Conservation (phyloP, 53 echinoderm and acorn worm species). For the Crossaster papposus region DNA sequence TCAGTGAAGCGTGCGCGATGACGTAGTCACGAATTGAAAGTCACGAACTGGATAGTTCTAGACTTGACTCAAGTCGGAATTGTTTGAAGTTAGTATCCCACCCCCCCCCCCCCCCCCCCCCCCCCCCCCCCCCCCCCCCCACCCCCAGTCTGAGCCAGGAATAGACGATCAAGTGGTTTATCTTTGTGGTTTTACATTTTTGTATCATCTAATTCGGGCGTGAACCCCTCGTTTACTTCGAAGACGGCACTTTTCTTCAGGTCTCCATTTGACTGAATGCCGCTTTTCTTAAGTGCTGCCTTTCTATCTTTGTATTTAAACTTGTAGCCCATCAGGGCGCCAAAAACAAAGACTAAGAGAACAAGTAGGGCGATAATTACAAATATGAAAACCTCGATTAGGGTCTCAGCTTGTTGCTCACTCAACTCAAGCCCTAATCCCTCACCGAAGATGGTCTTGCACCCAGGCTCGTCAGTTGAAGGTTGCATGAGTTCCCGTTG, state of each 20-base stretch:
- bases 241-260: constrained; percentile 5
- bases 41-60: no score
- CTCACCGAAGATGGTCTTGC: constrained; percentile 33
- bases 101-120: no score
- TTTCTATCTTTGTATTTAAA: constrained; percentile 8
- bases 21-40: no score
- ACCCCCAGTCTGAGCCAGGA: no score
- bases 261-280: constrained; percentile 27
- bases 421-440: constrained; percentile 29
- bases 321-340: constrained; percentile 33
- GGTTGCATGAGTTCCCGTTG: background rate
- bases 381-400: constrained; percentile 42
- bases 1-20: no score
- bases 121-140: no score
- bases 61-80: no score
- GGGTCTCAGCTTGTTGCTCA: background rate
- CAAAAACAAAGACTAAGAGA: constrained; percentile 1
- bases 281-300: background rate
- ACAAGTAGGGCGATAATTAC: constrained; percentile 26
- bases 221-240: constrained; percentile 46
- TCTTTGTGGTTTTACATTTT: constrained; percentile 28
- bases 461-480: constrained; percentile 14
- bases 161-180: no score
- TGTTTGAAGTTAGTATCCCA: no score
- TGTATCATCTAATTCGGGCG: constrained; percentile 31